A percentile compares a stretch with the other conserved stretches of the same genome.
phyloP scores from a whole-genome alignment of 2,888 invertebrate genomes.

The Eupithecia vulgata region DNA sequence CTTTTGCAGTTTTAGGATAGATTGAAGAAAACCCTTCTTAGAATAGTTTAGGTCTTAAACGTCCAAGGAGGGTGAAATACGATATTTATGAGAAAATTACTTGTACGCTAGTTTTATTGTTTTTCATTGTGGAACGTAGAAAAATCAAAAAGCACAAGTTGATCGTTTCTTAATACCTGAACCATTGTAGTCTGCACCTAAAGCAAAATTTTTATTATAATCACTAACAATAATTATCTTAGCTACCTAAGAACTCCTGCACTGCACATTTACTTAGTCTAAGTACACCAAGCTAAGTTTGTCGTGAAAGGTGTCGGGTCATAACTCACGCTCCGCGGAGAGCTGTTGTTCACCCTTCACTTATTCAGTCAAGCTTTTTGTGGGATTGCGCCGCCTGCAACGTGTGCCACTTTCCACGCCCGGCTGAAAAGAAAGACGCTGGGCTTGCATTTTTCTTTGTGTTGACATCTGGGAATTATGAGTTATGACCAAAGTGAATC shows the following conservation, averaged over 20 bases:
- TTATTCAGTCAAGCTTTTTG: slow-evolving; percentile 62
- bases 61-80: too few relatives aligned
- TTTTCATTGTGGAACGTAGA: too few relatives aligned
- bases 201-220: too few relatives aligned
- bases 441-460: not conserved
- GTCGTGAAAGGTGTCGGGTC: slow-evolving; percentile 35
- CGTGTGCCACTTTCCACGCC: slow-evolving; percentile 13
- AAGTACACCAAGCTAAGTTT: slow-evolving; percentile 1
- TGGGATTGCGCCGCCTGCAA: slow-evolving; percentile 48
- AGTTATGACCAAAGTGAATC: not conserved
- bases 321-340: slow-evolving; percentile 53
- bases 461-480: slow-evolving; percentile 3
- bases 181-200: too few relatives aligned
- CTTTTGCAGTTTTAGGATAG: too few relatives aligned
- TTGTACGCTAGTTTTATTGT: too few relatives aligned
- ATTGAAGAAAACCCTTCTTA: too few relatives aligned
- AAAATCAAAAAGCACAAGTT: too few relatives aligned
- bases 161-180: too few relatives aligned
- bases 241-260: not conserved
- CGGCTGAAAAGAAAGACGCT: not conserved
- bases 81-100: too few relatives aligned
- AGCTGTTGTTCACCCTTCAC: slow-evolving; percentile 49
- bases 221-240: not conserved
- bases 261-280: not conserved
- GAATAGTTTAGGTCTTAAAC: too few relatives aligned